Conservation (phyloP, 2,888 invertebrate genomes). For the Stegophylla sp. region DNA sequence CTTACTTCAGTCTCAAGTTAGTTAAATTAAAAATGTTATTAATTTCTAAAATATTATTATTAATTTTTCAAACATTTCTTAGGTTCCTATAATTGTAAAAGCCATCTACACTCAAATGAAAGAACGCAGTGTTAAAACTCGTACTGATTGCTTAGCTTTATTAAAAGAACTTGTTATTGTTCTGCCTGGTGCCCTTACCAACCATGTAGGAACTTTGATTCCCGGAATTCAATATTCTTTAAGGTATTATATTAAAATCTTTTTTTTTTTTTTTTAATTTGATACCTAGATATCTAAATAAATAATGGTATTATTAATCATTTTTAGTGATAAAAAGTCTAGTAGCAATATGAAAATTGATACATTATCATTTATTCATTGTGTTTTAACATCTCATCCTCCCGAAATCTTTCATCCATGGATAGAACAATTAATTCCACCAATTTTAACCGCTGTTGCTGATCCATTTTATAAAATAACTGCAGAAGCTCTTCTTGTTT, state of each 20-base stretch:
- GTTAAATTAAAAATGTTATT: neutral
- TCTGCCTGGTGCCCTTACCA: slow-evolving; percentile 85
- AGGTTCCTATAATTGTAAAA: slow-evolving; percentile 81
- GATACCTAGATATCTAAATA: neutral
- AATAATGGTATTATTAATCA: neutral
- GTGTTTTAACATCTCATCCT: slow-evolving; percentile 79
- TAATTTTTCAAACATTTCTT: neutral
- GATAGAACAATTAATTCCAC: slow-evolving; percentile 79
- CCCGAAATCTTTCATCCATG: slow-evolving; percentile 82
- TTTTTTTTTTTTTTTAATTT: slow-evolving; percentile 7
- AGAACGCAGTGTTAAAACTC: slow-evolving; percentile 83
- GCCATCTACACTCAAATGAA: slow-evolving; percentile 88
- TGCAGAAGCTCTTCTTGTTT: slow-evolving; percentile 90
- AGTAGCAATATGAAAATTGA: slow-evolving; percentile 99
- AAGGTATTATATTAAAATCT: slow-evolving; percentile 55
- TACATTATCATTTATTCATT: slow-evolving; percentile 88
- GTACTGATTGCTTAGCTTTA: slow-evolving; percentile 90
- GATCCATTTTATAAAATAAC: slow-evolving; percentile 99
- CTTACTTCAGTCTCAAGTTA: slow-evolving; percentile 63
- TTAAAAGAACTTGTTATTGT: slow-evolving; percentile 89
- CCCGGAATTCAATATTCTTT: slow-evolving; percentile 73
- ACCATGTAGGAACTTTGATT: slow-evolving; percentile 83
- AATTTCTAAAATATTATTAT: slow-evolving; percentile 1
- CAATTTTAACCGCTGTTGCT: slow-evolving; percentile 86
- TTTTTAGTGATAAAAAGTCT: slow-evolving; percentile 82